Percentiles rank a stretch among this genome's conserved stretches.
These are phyloP conservation scores for Ursus arctos DNA, from an alignment of 2,113 vertebrate species.

Conservation along the genomic window DNA sequence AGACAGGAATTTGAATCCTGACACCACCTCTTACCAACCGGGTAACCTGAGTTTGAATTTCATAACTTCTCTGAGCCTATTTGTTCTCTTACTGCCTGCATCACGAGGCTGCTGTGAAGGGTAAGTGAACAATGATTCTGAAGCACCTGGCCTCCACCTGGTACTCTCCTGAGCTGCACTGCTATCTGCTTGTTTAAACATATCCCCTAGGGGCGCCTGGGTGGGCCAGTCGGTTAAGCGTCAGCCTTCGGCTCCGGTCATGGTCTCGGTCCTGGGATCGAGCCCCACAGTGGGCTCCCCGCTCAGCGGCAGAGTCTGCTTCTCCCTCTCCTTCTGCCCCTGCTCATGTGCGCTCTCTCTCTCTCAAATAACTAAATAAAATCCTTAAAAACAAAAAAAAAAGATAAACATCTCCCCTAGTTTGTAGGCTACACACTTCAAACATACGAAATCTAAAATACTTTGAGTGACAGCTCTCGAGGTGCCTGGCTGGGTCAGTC, in stretches of 20 bases:
- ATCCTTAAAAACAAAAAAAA: no score
- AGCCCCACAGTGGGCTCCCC: no score
- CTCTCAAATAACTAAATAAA: no score
- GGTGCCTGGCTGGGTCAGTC: not conserved
- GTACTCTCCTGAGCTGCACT: not conserved
- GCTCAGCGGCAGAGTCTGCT: no score
- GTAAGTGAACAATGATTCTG: not conserved
- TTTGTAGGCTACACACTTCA: not conserved
- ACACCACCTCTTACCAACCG: not conserved
- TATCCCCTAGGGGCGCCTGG: not conserved
- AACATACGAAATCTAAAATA: not conserved
- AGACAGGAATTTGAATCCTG: conserved; percentile 15
- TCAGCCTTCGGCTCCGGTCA: no score
- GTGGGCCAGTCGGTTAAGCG: no score
- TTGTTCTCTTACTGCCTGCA: not conserved
- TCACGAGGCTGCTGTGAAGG: not conserved
- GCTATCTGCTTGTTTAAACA: not conserved
- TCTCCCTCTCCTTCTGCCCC: no score
- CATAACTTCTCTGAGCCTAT: not conserved
- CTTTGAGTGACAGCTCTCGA: not conserved
- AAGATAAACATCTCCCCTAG: not conserved
- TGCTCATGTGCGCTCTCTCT: no score
- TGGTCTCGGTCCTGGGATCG: no score
- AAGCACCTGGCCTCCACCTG: not conserved
- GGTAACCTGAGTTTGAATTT: not conserved